Evolutionary conservation across 2,797 vertebrate species (phyloP), one percentile per base, ranked within the genome.

Genomic region (Anableps anableps): DNA sequence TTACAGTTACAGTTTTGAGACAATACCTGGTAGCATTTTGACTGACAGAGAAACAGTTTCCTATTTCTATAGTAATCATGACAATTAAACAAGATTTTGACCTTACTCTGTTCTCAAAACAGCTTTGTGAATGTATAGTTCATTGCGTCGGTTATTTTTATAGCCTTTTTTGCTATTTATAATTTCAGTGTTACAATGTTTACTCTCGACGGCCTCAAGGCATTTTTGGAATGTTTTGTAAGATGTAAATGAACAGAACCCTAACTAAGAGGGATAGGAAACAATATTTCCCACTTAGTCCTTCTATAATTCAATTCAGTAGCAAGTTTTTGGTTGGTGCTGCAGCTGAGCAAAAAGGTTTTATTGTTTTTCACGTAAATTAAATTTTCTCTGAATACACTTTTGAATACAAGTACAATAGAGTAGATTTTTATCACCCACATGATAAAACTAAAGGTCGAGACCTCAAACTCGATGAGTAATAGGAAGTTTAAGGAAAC

Each of bases 351-450:
- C 73, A 76, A 83, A 23, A 64, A 47, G 66, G 36, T 74, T 83
- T 86, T 83, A 89, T 88, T 91, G 84, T 75, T 77, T 88, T 90
- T 88, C 47, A 72, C 72, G 45, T 51, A 78, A 83, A 80, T 83
- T 1, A 34, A 5, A 76, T 81, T 87, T 79, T 68, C 29, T 53
- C 21, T 80, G 45, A 88, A 55, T 83, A 78, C 72, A 83, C 74
- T 83, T 55, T n/a, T 34, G 72, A 26, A 16, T 31, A 38, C 29
- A 51, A 85, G 47, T 31, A 60, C 85, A 36, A 73, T 41, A 66
- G 11, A 62, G 21, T 31, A 50, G 0, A 1, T 75, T 82, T 81
- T 64, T 83, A 23, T 0, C 38, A 72, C 38, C 38, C 74, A 36
- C 16, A 7, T 47, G 36, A 73, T 50, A 72, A 10, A 58, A 6